These are phyloP conservation scores for Amniataba percoides DNA, from an alignment of 2,797 vertebrate genomes.

Conservation along the genomic window DNA sequence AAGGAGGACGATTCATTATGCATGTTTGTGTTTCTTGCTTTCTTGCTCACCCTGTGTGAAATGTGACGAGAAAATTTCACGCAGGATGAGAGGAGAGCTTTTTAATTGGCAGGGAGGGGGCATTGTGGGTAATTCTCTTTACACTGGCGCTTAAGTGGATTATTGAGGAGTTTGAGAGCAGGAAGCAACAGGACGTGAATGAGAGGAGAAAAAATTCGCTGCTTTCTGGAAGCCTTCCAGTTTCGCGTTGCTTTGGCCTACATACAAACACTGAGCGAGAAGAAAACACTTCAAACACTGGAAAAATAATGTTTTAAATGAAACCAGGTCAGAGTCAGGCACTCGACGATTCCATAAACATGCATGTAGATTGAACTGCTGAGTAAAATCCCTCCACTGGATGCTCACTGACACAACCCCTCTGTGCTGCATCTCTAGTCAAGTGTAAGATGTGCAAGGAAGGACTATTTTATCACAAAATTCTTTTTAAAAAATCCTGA, in stretches of 20 bases:
- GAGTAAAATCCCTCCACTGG: conserved; percentile 9
- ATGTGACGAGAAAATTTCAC: conserved; percentile 50
- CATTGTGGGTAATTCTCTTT: conserved; percentile 49
- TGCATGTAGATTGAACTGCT: conserved; percentile 1
- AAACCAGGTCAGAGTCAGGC: conserved; percentile 45
- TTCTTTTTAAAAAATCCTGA: no score
- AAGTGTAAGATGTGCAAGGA: no score
- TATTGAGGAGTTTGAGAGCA: conserved; percentile 23
- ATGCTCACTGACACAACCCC: conserved; percentile 9
- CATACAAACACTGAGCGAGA: conserved; percentile 31
- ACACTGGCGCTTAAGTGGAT: conserved; percentile 41
- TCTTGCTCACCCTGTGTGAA: conserved; percentile 24
- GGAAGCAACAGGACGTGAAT: conserved; percentile 18
- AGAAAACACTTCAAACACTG: conserved; percentile 27
- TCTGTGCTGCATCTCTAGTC: no score
- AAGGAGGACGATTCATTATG: conserved; percentile 62
- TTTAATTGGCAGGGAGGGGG: conserved; percentile 55
- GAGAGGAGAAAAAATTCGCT: background rate
- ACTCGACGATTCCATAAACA: conserved; percentile 14
- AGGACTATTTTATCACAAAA: no score
- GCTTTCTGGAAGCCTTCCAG: conserved; percentile 38
- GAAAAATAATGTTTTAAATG: conserved; percentile 20
- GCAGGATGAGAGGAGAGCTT: conserved; percentile 38
- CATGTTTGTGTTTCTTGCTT: conserved; percentile 59
- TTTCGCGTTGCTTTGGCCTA: conserved; percentile 46